These are phyloP conservation scores for Poeciliopsis turneri DNA, from an alignment of 2,797 vertebrate species.

Conservation along the genomic window DNA sequence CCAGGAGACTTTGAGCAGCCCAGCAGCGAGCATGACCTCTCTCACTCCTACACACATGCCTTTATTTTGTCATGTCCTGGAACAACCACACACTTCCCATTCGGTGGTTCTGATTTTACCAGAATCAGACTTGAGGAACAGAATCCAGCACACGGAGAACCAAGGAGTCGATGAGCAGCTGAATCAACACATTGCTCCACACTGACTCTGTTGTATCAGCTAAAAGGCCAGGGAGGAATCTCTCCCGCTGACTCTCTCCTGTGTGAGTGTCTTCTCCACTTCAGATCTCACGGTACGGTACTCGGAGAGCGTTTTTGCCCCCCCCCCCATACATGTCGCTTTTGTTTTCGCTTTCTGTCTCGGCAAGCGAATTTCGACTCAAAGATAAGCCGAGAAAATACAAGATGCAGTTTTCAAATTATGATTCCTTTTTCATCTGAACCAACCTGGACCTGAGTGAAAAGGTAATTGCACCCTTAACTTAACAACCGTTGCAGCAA, in stretches of 20 bases:
- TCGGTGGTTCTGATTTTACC: conserved; percentile 14
- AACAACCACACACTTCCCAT: conserved; percentile 2
- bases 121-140: conserved; percentile 22
- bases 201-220: conserved; percentile 59
- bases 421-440: background rate
- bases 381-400: background rate
- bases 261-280: conserved; percentile 19
- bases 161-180: conserved; percentile 65
- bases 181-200: conserved; percentile 71
- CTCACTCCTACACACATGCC: conserved; percentile 2
- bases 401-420: background rate
- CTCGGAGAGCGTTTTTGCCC: background rate
- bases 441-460: background rate
- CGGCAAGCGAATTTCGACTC: background rate
- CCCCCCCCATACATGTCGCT: background rate
- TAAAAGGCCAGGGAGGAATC: conserved; percentile 48
- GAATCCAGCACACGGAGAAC: conserved; percentile 26
- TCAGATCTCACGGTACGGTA: conserved; percentile 56
- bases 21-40: background rate
- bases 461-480: background rate
- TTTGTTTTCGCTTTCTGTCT: background rate
- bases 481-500: background rate
- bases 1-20: background rate
- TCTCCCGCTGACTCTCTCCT: conserved; percentile 58
- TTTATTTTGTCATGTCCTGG: background rate